A percentile compares a stretch with the other conserved stretches of the same genome.
Evolutionary conservation across 2,797 vertebrate genomes (phyloP).

Genomic region (Melanotaenia pygmaea): DNA sequence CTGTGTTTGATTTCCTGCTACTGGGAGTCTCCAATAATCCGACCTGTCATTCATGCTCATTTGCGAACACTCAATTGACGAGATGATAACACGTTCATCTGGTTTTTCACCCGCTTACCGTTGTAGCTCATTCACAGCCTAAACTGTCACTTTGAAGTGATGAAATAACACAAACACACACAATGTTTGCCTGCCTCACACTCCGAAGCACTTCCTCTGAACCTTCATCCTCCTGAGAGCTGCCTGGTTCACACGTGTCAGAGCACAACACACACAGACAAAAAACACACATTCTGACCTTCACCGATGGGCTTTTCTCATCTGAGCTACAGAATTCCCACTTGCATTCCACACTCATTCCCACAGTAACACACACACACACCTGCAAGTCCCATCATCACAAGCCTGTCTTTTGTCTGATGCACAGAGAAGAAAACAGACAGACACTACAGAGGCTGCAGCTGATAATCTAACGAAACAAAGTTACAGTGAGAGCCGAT

Average conservation of each 20-base stretch:
- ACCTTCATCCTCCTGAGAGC: constrained; percentile 7
- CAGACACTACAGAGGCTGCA: no score
- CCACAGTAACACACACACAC: constrained; percentile 27
- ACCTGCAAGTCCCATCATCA: constrained; percentile 50
- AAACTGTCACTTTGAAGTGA: background rate
- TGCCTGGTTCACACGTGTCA: constrained; percentile 4
- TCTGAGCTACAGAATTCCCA: constrained; percentile 50
- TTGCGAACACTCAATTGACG: no score
- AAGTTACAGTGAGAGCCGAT: no score
- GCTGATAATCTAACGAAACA: no score
- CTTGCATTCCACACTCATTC: constrained; percentile 40
- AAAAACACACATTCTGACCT: constrained; percentile 16
- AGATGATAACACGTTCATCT: background rate
- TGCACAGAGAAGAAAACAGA: background rate
- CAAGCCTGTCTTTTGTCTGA: constrained; percentile 7
- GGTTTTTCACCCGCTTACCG: background rate
- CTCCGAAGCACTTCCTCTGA: constrained; percentile 10
- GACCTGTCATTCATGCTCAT: background rate
- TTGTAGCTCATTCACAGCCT: background rate
- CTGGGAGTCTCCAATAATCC: constrained; percentile 18
- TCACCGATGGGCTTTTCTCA: constrained; percentile 50
- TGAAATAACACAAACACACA: constrained; percentile 5
- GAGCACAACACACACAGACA: background rate
- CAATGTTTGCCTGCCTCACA: background rate
- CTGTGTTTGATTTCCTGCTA: constrained; percentile 22